Conservation (phyloP, 2,797 vertebrate species). For the Pipistrellus pipistrellus region DNA sequence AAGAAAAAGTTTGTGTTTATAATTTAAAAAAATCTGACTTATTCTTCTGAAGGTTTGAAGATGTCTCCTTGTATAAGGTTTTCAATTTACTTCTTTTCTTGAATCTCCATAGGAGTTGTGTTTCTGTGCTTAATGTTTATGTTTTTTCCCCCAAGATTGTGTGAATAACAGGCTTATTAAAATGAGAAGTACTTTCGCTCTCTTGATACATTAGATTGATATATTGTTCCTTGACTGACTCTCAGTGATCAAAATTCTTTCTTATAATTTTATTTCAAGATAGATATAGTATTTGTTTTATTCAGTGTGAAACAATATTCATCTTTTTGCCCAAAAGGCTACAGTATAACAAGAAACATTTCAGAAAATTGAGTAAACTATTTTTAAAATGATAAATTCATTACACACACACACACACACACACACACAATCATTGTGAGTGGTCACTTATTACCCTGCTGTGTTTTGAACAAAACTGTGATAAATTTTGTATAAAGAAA, state of each 20-base stretch:
- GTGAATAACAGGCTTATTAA: constrained; percentile 24
- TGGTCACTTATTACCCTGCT: constrained; percentile 29
- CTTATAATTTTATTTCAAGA: constrained; percentile 65
- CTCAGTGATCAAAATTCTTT: constrained; percentile 66
- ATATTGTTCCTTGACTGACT: constrained; percentile 61
- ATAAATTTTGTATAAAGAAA: constrained; percentile 28
- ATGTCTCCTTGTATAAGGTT: neutral
- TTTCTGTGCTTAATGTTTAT: constrained; percentile 46
- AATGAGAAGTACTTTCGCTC: neutral
- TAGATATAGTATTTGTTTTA: constrained; percentile 48
- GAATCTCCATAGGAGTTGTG: constrained; percentile 61
- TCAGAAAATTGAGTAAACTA: constrained; percentile 67
- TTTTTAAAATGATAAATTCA: constrained; percentile 53
- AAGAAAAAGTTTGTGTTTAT: neutral
- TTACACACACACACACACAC: neutral
- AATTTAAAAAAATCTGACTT: neutral
- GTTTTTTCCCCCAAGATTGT: neutral
- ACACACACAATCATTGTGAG: neutral
- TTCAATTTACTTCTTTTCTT: constrained; percentile 38
- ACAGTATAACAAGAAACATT: constrained; percentile 34
- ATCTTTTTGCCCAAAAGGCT: constrained; percentile 24
- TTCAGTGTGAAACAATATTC: constrained; percentile 45
- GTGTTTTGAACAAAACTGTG: neutral
- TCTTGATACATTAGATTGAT: constrained; percentile 54
- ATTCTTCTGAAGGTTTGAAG: neutral